Conservation (phyloP, 1,140 invertebrate genomes). For the Semibalanus balanoides region DNA sequence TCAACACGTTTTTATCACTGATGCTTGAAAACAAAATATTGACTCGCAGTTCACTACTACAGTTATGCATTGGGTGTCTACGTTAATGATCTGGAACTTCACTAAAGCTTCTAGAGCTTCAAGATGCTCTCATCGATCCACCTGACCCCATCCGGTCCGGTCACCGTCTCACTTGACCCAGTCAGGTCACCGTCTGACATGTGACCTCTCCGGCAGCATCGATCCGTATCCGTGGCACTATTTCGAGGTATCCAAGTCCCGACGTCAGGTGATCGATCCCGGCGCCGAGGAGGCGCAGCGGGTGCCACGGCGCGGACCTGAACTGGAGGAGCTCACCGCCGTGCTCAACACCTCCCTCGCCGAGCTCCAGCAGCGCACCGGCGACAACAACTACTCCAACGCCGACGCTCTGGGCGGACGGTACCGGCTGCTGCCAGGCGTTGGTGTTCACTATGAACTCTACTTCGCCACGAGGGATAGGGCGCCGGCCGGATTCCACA, state of each 20-base stretch:
- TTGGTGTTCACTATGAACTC: slow-evolving; percentile 62
- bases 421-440: slow-evolving; percentile 54
- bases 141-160: no score
- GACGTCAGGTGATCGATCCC: background rate
- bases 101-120: no score
- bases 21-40: no score
- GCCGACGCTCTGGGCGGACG: slow-evolving; percentile 44
- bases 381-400: background rate
- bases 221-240: background rate
- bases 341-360: background rate
- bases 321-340: background rate
- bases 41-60: no score
- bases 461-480: slow-evolving; percentile 43
- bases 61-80: no score
- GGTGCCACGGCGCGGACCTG: no score
- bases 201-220: background rate
- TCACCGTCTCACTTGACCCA: no score
- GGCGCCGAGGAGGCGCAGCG: no score
- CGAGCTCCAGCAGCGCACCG: background rate
- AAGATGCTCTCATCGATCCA: no score
- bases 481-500: background rate
- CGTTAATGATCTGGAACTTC: no score
- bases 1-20: no score
- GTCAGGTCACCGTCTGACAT: no score
- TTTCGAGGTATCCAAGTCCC: background rate